Conservation (phyloP, 2,113 vertebrate genomes). For the Phocoena sinus region DNA sequence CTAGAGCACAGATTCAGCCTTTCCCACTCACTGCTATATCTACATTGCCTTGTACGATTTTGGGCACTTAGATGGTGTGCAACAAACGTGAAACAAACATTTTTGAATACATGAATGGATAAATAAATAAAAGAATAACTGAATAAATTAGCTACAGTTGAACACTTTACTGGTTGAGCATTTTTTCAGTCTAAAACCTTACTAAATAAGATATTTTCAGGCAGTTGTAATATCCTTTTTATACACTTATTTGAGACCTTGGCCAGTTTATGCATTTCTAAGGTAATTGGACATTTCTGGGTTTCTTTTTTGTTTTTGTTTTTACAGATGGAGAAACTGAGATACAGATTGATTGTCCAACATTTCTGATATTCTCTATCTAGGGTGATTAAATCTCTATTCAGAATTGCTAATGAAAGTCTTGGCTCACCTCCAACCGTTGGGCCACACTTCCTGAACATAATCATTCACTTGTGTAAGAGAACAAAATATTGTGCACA, state of each 20-base stretch:
- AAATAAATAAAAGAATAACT: not conserved
- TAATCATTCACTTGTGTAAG: not conserved
- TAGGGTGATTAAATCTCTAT: conserved; percentile 3
- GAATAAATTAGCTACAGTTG: not conserved
- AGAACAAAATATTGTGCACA: not conserved
- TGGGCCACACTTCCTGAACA: not conserved
- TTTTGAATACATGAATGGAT: not conserved
- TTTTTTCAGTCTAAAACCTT: conserved; percentile 4
- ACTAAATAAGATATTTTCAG: not conserved
- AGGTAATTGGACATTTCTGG: not conserved
- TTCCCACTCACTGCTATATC: not conserved
- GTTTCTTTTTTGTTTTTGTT: not conserved
- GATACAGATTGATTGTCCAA: not conserved
- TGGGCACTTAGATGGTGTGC: not conserved
- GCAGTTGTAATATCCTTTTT: not conserved
- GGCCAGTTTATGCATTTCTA: not conserved
- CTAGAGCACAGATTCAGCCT: not conserved
- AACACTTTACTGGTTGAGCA: not conserved
- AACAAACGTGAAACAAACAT: not conserved
- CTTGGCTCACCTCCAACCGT: not conserved
- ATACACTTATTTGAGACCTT: not conserved
- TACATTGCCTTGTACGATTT: not conserved
- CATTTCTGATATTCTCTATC: not conserved
- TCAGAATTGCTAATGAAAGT: conserved; percentile 33
- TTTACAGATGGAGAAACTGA: conserved; percentile 17